phyloP scores from a whole-genome alignment of 2,797 vertebrate genomes.

The Cryptoprocta ferox region DNA sequence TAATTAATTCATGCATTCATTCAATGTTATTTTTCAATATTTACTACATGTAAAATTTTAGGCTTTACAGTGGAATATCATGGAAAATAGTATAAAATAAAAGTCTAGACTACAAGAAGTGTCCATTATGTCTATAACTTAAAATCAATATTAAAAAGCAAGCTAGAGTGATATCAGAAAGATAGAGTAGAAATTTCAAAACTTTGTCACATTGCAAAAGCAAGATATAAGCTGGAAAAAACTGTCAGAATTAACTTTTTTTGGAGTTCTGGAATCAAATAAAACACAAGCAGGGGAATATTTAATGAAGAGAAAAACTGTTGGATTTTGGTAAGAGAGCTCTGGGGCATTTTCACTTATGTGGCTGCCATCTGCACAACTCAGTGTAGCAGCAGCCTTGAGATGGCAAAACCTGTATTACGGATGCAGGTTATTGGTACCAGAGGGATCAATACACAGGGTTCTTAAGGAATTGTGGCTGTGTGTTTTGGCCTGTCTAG shows the following conservation, averaged over 20 bases:
- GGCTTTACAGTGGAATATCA: neutral
- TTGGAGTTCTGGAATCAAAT: neutral
- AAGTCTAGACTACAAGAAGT: neutral
- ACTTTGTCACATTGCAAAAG: neutral
- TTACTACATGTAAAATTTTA: neutral
- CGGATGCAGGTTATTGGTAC: neutral
- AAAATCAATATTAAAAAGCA: neutral
- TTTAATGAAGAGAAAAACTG: neutral
- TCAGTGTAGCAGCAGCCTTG: neutral
- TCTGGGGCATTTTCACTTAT: neutral
- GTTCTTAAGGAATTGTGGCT: neutral
- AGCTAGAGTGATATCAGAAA: neutral
- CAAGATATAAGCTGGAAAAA: neutral
- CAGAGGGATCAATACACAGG: neutral
- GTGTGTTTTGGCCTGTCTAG: neutral
- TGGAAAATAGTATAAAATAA: neutral
- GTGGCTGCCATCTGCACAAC: neutral
- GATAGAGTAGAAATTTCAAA: neutral
- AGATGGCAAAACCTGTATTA: neutral
- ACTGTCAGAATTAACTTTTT: neutral
- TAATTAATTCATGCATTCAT: neutral
- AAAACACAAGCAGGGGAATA: neutral
- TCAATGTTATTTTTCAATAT: slow-evolving; percentile 2
- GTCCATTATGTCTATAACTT: neutral
- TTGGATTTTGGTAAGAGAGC: neutral